A percentile compares a stretch with the other conserved stretches of the same genome.
Evolutionary conservation across 2,113 vertebrate species (phyloP).

Genomic region (Apodemus sylvaticus): DNA sequence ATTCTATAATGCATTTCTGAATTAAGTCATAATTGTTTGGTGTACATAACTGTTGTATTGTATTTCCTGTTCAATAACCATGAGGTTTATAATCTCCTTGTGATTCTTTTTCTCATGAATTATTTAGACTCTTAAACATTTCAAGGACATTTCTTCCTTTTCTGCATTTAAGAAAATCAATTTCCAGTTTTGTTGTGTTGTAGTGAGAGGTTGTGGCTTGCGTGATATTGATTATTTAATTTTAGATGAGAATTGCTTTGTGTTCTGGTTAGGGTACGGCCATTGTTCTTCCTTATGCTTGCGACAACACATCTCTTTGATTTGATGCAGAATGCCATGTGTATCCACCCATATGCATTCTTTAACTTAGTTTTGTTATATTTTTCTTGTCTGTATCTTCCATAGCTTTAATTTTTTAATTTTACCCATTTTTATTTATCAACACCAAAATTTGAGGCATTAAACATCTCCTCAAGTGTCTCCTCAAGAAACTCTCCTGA

Average conservation of each 20-base stretch:
- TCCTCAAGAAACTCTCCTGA: no score
- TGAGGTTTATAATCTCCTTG: constrained; percentile 56
- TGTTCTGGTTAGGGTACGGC: constrained; percentile 15
- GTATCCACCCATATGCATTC: neutral
- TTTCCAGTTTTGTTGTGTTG: constrained; percentile 31
- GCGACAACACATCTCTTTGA: neutral
- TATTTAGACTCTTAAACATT: constrained; percentile 61
- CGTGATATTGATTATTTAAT: constrained; percentile 50
- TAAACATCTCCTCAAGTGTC: neutral
- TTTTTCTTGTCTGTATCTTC: neutral
- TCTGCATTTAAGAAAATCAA: constrained; percentile 47
- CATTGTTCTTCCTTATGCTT: neutral
- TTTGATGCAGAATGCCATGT: neutral
- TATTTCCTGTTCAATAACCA: constrained; percentile 21
- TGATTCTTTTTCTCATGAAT: constrained; percentile 61
- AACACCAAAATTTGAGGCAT: neutral
- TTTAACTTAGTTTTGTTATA: neutral
- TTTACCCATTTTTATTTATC: neutral
- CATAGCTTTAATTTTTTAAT: neutral
- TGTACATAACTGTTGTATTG: constrained; percentile 55
- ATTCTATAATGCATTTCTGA: constrained; percentile 49
- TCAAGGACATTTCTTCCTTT: constrained; percentile 46
- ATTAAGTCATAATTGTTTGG: constrained; percentile 62
- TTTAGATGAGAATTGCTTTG: constrained; percentile 47
- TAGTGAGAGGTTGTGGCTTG: constrained; percentile 21